Evolutionary conservation across 2,888 invertebrate species (phyloP), one percentile per base, ranked within the genome.

Genomic region (Cryptocephalus primarius): DNA sequence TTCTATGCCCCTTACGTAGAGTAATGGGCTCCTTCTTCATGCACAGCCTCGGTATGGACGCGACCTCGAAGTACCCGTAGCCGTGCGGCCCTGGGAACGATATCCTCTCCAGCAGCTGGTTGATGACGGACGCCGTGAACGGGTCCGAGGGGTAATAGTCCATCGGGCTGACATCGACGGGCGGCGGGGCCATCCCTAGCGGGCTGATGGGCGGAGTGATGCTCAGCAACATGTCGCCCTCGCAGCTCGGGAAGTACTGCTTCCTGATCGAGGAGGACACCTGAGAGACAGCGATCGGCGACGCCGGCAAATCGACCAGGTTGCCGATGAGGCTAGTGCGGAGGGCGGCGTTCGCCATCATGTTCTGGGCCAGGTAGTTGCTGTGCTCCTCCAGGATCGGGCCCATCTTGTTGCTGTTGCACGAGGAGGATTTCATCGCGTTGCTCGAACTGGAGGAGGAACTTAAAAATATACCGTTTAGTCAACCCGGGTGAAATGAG

Each of bases 101-200:
- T 8, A 86, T 79, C 56, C 80, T 79, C 47, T 80, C 77, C 56
- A 93, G 69, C 48, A 93, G 73, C 4, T 80, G 76, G 38, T 76
- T 71, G 41, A 86, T 76, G 32, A 88, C 70, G 43, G 79, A 76
- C 44, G 77, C 77, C 65, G 82, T 85, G 65, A 93, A 94, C 0
- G 94, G 94, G 76, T 94, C 86, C 33, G 85, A 75, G 45, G 75
- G 71, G 48, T 61, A 60, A 31, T 55, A 50, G 32, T 59, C 55
- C 34, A 66, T 42, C 12, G 64, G 65, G 8, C 46, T 47, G 6
- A 58, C 51, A 3, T 47, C 51, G 10, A 54, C 53, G 1, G 61
- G 60, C 14, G 52, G 44, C 1, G 60, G 57, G 10, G 33, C 11
- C 9, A 31, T 11, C 31, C 42, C 33, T 9, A 32, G 13, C 2